Evolutionary conservation across 2,113 vertebrate genomes (phyloP), one percentile per base, ranked within the genome.

Genomic region (Parus major): DNA sequence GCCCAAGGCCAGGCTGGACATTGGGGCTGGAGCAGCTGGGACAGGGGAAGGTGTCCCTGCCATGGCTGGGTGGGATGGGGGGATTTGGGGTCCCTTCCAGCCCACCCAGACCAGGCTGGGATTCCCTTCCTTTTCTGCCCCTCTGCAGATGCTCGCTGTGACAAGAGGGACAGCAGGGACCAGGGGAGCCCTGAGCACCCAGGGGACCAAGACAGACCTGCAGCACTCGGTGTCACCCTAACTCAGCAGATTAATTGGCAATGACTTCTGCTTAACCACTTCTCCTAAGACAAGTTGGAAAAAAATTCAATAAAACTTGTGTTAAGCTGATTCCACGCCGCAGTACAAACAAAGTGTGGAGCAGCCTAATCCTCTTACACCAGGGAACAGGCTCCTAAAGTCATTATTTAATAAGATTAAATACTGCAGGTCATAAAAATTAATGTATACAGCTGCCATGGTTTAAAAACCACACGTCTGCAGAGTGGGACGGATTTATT

Each of bases 391-490:
- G 53, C 65, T 93, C 77, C 65, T 72, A 36, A 76, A 95, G 93
- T 41, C 78, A 71, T 52, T 87, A 68, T 85, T 97, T 75, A 96
- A 94, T 90, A 88, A 61, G 92, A 96, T 97, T 95, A 97, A 96
- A 91, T 57, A 64, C 49, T 47, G n/a, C 59, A 70, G 70, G 86
- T 91, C 77, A 75, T 52, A 55, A 75, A 88, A 93, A 90, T 92
- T 92, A 92, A 95, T 96, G 92, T 72, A 19, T 52, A 47, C 59
- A 41, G 47, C 59, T 78, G 59, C 36, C 73, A 41, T 11, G 59
- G 68, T 81, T 76, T 87, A 79, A 87, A 49, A 92, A 20, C 12
- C 8, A 1, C 0, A 0, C 14, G 23, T 18, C 42, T 36, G 15
- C 44, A 52, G 55, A n/a, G 55, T 1, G n/a, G 52, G 79, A 10